Base-by-base conservation (phyloP, 2,113 vertebrate genomes). In the Hiodon tergisus region DNA sequence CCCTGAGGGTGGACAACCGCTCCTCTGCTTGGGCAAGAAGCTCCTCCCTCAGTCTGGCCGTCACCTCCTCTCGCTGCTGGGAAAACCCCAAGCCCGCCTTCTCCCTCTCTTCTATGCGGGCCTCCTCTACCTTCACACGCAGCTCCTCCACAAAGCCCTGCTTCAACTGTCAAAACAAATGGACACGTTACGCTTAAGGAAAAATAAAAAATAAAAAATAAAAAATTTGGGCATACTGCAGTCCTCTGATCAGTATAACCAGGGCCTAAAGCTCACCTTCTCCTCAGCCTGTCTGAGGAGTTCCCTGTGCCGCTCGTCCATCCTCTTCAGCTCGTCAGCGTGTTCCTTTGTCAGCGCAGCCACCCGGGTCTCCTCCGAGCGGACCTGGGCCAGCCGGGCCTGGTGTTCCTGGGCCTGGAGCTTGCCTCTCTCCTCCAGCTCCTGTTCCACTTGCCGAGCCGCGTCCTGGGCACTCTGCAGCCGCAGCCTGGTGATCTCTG, bases 401-500 rank as follows among this genome's bases (percentile, higher is more conserved):
- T 85, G 86, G 65, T 91, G 84, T 69, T 94, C 91, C 47, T 90
- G 86, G 71, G 87, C 89, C 80, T 92, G 74, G 73, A 61, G 74
- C 83, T 84, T 82, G 54, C 83, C 74, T 68, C 57, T 80, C 62
- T 91, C 87, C 2, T 87, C 85, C 54, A 92, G 86, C 76, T 93
- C 90, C 0, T 78, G 58, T 79, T 95, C 93, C 14, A 90, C 87
- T 69, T 93, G 90, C 9, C 51, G 55, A 0, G 88, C 89, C 8
- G 77, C 77, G 0, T 94, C 90, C 57, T 85, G 83, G 11, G 72
- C 84, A 3, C 76, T 79, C 73, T 83, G 89, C 4, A 90, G 78
- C 10, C 17, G 83, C 4, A 91, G 55, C 66, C 48, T 88, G 7
- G 88, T 79, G 0, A 94, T 87, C 8, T 94, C 97, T 98, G 72